Evolutionary conservation across 2,113 vertebrate genomes (phyloP).

Genomic region (Cephalopholis sonnerati): DNA sequence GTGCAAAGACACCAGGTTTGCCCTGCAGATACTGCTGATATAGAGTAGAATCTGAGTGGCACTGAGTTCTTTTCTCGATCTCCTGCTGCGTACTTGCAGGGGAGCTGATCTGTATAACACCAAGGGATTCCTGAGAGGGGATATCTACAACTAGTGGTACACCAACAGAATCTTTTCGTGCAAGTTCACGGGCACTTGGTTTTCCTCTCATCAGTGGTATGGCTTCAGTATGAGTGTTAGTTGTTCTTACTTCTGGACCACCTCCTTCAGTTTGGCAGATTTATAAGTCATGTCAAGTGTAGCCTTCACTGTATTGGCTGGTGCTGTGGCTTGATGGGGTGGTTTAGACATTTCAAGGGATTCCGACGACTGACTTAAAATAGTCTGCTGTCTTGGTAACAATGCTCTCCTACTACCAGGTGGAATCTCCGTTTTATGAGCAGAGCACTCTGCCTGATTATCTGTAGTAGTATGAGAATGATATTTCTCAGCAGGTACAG

Average conservation of each 20-base stretch:
- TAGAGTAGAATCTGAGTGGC: conserved; percentile 16
- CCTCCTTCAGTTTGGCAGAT: conserved; percentile 11
- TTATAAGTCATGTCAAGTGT: conserved; percentile 73
- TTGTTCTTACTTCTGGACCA: conserved; percentile 2
- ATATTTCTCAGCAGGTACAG: not conserved
- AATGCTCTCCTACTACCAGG: not conserved
- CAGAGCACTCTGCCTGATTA: not conserved
- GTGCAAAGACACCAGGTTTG: not conserved
- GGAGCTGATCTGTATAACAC: conserved; percentile 4
- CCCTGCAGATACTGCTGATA: conserved; percentile 38
- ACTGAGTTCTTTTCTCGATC: conserved; percentile 6
- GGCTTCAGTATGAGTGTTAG: conserved; percentile 27
- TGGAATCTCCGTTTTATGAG: conserved; percentile 1
- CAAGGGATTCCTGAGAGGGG: conserved; percentile 22
- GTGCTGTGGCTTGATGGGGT: conserved; percentile 52
- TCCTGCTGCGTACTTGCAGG: conserved; percentile 14
- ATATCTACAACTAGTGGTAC: conserved; percentile 68
- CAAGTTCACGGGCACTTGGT: conserved; percentile 50
- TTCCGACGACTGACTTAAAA: conserved; percentile 37
- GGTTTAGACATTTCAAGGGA: conserved; percentile 28
- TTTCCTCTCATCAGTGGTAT: conserved; percentile 63
- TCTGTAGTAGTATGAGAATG: not conserved
- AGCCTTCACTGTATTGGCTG: conserved; percentile 57
- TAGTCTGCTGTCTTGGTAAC: conserved; percentile 41
- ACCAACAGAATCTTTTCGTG: conserved; percentile 63